Base-by-base conservation (phyloP, 2,113 vertebrate genomes). In the Stictonetta naevosa region DNA sequence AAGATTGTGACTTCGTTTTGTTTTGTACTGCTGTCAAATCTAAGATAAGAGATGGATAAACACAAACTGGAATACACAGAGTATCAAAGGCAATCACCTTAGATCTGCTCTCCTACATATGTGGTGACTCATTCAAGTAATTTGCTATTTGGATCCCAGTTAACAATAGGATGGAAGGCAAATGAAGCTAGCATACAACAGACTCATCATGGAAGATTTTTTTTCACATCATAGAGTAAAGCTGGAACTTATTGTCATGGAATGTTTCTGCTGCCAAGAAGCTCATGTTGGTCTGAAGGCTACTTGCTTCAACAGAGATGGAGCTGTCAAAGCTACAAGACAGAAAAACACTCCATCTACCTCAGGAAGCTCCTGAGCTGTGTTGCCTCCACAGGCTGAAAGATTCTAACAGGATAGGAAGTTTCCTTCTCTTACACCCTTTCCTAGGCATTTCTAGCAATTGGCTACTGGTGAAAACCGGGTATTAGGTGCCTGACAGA, bases 1-100 rank as follows among this genome's bases (percentile, higher is more conserved):
- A 95, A 94, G 42, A 94, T 82, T 66, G 56, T 23, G 42, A 28
- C 46, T 62, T 36, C 75, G 36, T 86, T 96, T 79, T 95, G 83
- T 85, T 95, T 87, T 87, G 60, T 79, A 64, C 4, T 68, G 69
- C 87, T 91, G 58, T 62, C 62, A 75, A 78, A 93, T 78, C 81
- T 55, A 92, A 90, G 87, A 82, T 71, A 89, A 86, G 58, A 95
- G 81, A 94, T 31, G 31, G 84, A 91, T 83, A 86, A 83, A 59
- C 64, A 88, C 50, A 50, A 90, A 93, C 17, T 81, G 44, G 83
- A 95, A 92, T 71, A 86, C 85, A 63, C 87, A 92, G 81, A 73
- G 74, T 33, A 87, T 56, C 58, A 60, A 75, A 91, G 62, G 63
- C 82, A 68, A 76, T 78, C 66, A 59, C 2, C 66, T 89, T 58